Base-by-base conservation (phyloP, 2,113 vertebrate species). In the Meriones unguiculatus region DNA sequence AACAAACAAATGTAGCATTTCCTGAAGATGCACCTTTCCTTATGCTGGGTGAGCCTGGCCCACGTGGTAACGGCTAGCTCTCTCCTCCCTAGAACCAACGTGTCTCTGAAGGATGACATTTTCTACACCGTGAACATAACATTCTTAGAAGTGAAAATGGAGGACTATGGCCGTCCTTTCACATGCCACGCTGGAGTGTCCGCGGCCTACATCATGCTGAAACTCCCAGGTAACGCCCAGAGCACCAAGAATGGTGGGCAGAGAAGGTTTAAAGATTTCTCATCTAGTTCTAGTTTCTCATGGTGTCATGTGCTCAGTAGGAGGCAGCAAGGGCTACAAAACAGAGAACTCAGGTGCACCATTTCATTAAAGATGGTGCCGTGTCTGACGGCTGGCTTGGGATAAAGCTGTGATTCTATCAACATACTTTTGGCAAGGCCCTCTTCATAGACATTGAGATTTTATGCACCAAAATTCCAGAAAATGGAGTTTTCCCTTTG, bases 41-140 rank as follows among this genome's bases (percentile, higher is more conserved):
- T 41, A 41, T 7, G 2, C 30, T 69, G 59, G n/a, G 46, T 65
- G 46, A 69, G 59, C 69, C 6, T 4, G 35, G 85, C 87, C 87
- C 5, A 6, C 0, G 0, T 50, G 41, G 35, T 75, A 65, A 94
- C 38, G 54, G 35, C 2, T 30, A 24, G 0, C 5, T 95, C 35
- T 89, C 84, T 85, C 87, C 32, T 96, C 73, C 90, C 59, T 15
- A 98, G 98, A 90, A 81, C 46, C 20, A 14, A n/a, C 1, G 32
- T 87, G 73, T 15, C 64, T 90, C 91, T 65, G 18, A 57, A 8
- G 41, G 75, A 94, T 7, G n/a, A 96, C 38, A 88, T 38, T 35
- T 86, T 82, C 78, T 98, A 97, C 50, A 98, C 97, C 0, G 86
- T 98, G 59, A 97, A 97, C 89, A 95, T 98, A 57, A 98, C 97